Conservation (phyloP, 1,140 invertebrate genomes). For the Anastatus disparis region DNA sequence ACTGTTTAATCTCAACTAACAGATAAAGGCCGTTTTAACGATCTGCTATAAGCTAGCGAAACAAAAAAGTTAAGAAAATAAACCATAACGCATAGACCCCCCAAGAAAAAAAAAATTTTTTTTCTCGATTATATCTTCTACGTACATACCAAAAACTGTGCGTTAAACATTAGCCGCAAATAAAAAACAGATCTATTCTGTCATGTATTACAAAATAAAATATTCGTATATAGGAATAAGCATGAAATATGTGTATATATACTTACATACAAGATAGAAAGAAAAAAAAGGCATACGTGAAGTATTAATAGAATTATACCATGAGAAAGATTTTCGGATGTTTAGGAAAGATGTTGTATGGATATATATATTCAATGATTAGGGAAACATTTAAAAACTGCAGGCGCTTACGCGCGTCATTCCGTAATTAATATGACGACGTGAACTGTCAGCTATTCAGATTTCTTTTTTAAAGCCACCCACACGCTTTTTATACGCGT, state of each 20-base stretch:
- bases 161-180: no score
- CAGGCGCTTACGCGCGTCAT: conserved; percentile 7
- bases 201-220: conserved; percentile 23
- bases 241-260: no score
- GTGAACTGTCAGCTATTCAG: not conserved
- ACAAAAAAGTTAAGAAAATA: conserved; percentile 26
- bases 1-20: conserved; percentile 22
- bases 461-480: not conserved
- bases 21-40: conserved; percentile 17
- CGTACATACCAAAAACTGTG: no score
- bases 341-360: conserved; percentile 23
- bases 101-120: not conserved
- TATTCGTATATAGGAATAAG: not conserved
- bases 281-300: no score
- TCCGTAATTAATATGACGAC: conserved; percentile 27
- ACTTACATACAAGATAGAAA: no score
- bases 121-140: not conserved
- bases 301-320: no score
- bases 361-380: not conserved
- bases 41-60: not conserved
- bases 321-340: no score
- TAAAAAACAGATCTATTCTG: no score
- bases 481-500: not conserved
- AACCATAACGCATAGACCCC: not conserved
- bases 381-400: conserved; percentile 5